Evolutionary conservation across 2,888 invertebrate genomes (phyloP), one percentile per base, ranked within the genome.

Genomic region (Gibbula magus): DNA sequence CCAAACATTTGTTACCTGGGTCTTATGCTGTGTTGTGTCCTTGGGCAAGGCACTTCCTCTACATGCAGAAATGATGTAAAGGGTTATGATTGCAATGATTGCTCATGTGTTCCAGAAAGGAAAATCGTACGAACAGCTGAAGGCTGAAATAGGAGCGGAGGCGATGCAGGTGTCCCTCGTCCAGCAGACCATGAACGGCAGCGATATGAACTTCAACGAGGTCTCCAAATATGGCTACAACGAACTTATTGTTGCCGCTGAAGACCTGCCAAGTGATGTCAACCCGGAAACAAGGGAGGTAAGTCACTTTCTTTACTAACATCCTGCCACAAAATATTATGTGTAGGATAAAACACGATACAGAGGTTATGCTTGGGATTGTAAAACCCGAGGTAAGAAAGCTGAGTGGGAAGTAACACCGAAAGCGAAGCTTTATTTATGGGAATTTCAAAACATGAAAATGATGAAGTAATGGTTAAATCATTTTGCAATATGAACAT

Each of bases 251-350:
- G 96, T 95, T 83, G 95, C 96, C 61, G 95, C 95, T 54, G 96
- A 97, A 80, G 95, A 96, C 88, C 94, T 97, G 79, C 98, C 98
- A 0, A 92, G 94, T 0, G 96, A 96, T 84, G 96, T 98, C 0
- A 96, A 97, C 93, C 96, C 97, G 0, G 94, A 96, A n/a, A 94
- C 95, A 84, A 97, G 97, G 93, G 98, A 98, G 95, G 97, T 97
- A 77, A 83, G 81, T 56, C 29, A 18, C n/a, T n/a, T 2, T n/a
- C 16, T 29, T 16, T 8, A 20, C 10, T 35, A 35, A 18, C 29
- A 25, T 7, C 18, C 10, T 16, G 5, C n/a, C 4, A 45, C 13
- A 45, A 45, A 45, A 45, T 8, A 3, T 35, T 35, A n/a, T n/a
- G n/a, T n/a, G n/a, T n/a, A n/a, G n/a, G n/a, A n/a, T n/a, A n/a